Evolutionary conservation across 1,140 invertebrate genomes (phyloP).

Genomic region (Harlomillsia oculata): DNA sequence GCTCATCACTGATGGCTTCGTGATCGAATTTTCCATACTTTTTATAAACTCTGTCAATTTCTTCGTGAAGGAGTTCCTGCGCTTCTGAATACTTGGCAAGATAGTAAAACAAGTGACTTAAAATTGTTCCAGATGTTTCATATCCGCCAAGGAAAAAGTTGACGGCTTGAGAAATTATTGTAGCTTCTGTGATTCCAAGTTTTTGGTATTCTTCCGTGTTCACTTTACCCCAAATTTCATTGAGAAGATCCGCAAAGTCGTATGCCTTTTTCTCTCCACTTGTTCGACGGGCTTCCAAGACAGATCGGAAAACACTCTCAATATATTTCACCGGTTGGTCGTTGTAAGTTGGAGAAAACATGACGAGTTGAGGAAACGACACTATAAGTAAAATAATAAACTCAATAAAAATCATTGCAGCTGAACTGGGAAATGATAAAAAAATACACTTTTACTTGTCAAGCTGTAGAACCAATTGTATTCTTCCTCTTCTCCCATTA

Average conservation of each 20-base stretch:
- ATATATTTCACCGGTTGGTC: slow-evolving; percentile 9
- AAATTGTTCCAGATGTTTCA: slow-evolving; percentile 7
- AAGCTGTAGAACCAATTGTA: slow-evolving; percentile 15
- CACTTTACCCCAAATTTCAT: slow-evolving; percentile 6
- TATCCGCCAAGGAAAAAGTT: slow-evolving; percentile 11
- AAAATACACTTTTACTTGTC: slow-evolving; percentile 12
- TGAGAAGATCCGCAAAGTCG: slow-evolving; percentile 19
- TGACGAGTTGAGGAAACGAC: slow-evolving; percentile 20
- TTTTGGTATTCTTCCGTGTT: slow-evolving; percentile 3
- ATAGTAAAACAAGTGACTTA: slow-evolving; percentile 18
- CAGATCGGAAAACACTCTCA: slow-evolving; percentile 14
- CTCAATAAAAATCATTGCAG: background rate
- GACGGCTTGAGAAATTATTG: slow-evolving; percentile 13
- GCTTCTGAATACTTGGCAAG: slow-evolving; percentile 41
- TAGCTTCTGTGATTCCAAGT: background rate
- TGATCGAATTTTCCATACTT: slow-evolving; percentile 37
- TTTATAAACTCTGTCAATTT: slow-evolving; percentile 42
- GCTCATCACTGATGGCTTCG: slow-evolving; percentile 38
- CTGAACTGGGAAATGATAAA: background rate
- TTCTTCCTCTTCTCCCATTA: slow-evolving; percentile 20
- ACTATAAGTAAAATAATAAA: slow-evolving; percentile 14
- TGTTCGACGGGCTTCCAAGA: slow-evolving; percentile 7
- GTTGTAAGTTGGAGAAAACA: slow-evolving; percentile 21
- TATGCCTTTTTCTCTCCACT: background rate
- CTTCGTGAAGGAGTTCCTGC: slow-evolving; percentile 48